Evolutionary conservation across 2,888 invertebrate species (phyloP).

Genomic region (Acanthopleura granulata): DNA sequence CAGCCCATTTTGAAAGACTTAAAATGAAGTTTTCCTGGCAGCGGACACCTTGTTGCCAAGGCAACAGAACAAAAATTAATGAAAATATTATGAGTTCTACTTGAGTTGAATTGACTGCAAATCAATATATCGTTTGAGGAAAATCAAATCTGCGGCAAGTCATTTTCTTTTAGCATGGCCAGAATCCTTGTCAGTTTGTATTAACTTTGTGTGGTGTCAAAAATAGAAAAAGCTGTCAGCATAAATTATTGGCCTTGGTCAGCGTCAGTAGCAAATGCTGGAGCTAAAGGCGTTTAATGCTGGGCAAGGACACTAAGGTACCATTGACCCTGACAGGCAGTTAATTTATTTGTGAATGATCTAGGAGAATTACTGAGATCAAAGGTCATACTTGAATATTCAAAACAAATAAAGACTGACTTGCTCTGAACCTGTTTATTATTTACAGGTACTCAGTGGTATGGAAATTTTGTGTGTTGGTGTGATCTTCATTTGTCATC

Average conservation of each 20-base stretch:
- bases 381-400: too few species aligned
- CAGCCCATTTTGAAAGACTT: background rate
- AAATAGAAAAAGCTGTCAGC: slow-evolving; percentile 15
- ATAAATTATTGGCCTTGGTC: background rate
- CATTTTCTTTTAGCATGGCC: slow-evolving; percentile 11
- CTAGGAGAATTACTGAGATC: too few species aligned
- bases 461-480: too few species aligned
- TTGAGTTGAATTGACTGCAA: slow-evolving; percentile 16
- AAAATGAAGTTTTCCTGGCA: background rate
- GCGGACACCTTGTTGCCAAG: slow-evolving; percentile 15
- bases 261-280: background rate
- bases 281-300: too few species aligned
- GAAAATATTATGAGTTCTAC: slow-evolving; percentile 16
- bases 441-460: too few species aligned
- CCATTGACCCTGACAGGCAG: too few species aligned
- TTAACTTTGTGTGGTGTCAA: slow-evolving; percentile 12
- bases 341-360: too few species aligned
- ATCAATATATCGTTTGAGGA: slow-evolving; percentile 11
- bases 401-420: too few species aligned
- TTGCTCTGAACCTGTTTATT: too few species aligned
- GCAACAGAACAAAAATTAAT: slow-evolving; percentile 13
- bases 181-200: slow-evolving; percentile 4
- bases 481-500: too few species aligned
- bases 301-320: too few species aligned
- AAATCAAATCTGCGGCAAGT: slow-evolving; percentile 11